phyloP scores from a whole-genome alignment of 2,113 vertebrate species.

The Terrapene triunguis region DNA sequence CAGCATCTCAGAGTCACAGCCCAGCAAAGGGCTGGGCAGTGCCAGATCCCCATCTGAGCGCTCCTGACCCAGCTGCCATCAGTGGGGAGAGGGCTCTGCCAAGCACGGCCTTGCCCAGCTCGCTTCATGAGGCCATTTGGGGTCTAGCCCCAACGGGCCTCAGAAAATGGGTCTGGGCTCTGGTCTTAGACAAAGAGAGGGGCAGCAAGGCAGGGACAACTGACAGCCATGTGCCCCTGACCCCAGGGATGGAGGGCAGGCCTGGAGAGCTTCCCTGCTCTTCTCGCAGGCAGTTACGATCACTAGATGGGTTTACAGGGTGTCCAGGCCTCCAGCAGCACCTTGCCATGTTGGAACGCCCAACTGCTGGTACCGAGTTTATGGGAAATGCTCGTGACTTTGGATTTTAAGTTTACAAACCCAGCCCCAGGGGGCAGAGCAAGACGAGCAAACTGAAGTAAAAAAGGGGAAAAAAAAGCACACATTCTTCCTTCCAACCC shows the following conservation, averaged over 20 bases:
- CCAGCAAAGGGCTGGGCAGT: neutral
- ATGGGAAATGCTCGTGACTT: neutral
- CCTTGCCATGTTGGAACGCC: neutral
- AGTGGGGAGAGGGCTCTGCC: neutral
- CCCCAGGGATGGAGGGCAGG: neutral
- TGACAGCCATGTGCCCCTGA: neutral
- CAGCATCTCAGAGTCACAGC: neutral
- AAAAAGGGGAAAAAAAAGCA: neutral
- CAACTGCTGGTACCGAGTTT: neutral
- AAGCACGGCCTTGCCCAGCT: neutral
- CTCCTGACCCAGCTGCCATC: neutral
- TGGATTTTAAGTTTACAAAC: constrained; percentile 43
- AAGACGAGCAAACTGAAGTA: constrained; percentile 4
- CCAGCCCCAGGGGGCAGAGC: neutral
- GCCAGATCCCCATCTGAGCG: neutral
- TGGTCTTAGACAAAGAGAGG: neutral
- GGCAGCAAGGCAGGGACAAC: neutral
- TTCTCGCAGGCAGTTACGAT: neutral
- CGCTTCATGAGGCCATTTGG: neutral
- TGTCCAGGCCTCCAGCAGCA: neutral
- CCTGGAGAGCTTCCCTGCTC: rapidly evolving
- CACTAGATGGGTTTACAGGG: neutral
- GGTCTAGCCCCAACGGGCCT: neutral
- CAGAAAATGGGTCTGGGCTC: neutral
- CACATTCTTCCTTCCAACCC: neutral